Percentiles rank a stretch among this genome's conserved stretches.
These are phyloP conservation scores for Siphlonurus alternatus DNA, from an alignment of 2,888 invertebrate species.

Conservation along the genomic window DNA sequence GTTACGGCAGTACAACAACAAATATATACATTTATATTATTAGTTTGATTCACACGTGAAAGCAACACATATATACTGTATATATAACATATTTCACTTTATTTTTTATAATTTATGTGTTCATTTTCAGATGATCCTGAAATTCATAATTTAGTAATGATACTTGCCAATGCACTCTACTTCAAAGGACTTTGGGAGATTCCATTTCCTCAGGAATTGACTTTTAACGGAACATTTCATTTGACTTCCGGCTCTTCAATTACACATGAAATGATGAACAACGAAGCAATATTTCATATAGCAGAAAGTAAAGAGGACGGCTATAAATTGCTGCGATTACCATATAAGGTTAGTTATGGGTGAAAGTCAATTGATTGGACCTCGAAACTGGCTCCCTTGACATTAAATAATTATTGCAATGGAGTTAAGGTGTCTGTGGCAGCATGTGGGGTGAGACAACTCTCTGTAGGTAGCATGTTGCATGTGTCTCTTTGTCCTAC, in stretches of 20 bases:
- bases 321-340: not conserved
- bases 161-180: slow-evolving; percentile 50
- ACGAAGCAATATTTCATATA: not conserved
- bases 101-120: not conserved
- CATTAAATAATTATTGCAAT: no score
- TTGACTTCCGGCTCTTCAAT: slow-evolving; percentile 30
- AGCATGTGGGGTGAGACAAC: no score
- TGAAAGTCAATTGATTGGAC: no score
- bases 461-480: no score
- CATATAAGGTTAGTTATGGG: not conserved
- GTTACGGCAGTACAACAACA: no score
- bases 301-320: not conserved
- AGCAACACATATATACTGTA: no score
- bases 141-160: slow-evolving; percentile 39
- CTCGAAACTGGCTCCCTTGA: no score
- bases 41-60: no score
- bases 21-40: no score
- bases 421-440: no score
- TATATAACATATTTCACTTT: no score
- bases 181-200: slow-evolving; percentile 56
- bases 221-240: slow-evolving; percentile 42
- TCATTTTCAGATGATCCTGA: slow-evolving; percentile 23
- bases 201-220: slow-evolving; percentile 40
- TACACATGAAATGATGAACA: slow-evolving; percentile 42
- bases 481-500: no score